Conservation (phyloP, 2,113 vertebrate genomes). For the mouse (Mus musculus) region DNA sequence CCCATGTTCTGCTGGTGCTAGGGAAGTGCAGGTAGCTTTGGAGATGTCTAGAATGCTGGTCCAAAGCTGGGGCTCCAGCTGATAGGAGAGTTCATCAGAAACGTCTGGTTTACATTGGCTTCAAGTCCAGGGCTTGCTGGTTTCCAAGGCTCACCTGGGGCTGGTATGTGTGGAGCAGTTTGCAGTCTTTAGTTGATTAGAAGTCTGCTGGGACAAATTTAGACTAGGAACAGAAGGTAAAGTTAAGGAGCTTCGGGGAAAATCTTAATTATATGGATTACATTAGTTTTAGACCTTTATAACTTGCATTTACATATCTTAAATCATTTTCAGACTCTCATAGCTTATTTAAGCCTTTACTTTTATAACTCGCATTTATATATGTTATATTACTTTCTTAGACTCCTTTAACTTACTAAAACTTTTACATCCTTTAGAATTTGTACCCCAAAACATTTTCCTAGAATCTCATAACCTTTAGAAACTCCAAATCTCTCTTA, state of each 20-base stretch:
- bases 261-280: neutral
- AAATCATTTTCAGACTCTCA: neutral
- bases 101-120: neutral
- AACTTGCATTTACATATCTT: neutral
- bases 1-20: neutral
- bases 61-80: neutral
- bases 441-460: neutral
- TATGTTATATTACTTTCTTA: neutral
- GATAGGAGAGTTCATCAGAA: neutral
- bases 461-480: neutral
- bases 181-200: neutral
- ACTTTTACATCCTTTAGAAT: neutral
- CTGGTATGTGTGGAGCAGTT: neutral
- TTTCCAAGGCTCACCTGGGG: neutral
- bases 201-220: neutral
- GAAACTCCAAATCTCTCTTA: neutral
- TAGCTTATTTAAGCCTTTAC: neutral
- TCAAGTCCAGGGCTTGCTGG: neutral
- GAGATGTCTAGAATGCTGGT: neutral
- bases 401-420: neutral
- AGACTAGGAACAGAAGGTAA: neutral
- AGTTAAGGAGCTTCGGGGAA: neutral
- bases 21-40: neutral
- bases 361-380: neutral
- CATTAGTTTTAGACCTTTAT: neutral